Conservation (phyloP, 2,797 vertebrate species). For the Emydoidea blandingii region DNA sequence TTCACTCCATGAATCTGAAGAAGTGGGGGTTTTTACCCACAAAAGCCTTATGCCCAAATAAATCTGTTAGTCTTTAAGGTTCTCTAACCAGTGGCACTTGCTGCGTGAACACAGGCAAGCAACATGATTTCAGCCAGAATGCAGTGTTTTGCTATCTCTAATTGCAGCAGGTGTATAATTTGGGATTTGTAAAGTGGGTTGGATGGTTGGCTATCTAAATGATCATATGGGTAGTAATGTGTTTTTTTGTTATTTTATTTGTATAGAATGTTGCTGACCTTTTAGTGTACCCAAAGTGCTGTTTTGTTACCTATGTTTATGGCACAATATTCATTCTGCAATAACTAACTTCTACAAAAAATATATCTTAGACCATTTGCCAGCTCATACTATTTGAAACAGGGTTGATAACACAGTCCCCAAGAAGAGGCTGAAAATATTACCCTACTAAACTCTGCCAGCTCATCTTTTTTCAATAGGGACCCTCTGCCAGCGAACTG, state of each 20-base stretch:
- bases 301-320: not conserved
- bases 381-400: not conserved
- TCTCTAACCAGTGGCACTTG: not conserved
- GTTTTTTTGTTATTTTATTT: not conserved
- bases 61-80: too few species aligned
- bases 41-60: too few species aligned
- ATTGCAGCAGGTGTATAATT: not conserved
- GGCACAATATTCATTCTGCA: not conserved
- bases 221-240: not conserved
- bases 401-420: not conserved
- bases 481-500: not conserved
- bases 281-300: not conserved
- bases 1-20: too few species aligned
- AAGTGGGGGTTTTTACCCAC: too few species aligned
- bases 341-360: not conserved
- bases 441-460: fast-evolving
- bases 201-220: not conserved
- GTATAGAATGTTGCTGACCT: not conserved
- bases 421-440: not conserved
- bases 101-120: not conserved
- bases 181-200: fast-evolving
- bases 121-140: not conserved
- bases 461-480: not conserved
- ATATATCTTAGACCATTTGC: not conserved
- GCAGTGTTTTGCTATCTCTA: not conserved